Base-by-base conservation (phyloP, 2,113 vertebrate species). In the Parus major region DNA sequence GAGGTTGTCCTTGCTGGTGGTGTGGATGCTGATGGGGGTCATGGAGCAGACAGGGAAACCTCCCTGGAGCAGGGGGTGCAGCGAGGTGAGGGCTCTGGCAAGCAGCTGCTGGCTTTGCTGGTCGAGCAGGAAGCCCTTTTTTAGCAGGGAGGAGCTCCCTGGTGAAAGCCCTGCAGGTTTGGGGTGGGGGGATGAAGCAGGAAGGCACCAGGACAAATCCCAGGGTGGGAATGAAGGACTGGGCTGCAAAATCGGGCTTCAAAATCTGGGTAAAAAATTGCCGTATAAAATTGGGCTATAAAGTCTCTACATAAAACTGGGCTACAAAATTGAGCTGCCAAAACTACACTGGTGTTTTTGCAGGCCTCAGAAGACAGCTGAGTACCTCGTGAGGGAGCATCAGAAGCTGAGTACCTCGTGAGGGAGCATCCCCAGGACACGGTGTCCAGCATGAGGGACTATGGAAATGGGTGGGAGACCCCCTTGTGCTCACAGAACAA, bases 1-100 rank as follows among this genome's bases (percentile, higher is more conserved):
- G 57, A 18, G 10, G 1, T 2, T 46, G 28, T 66, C 50, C 87
- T 36, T 3, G 3, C 53, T 25, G 41, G 5, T 12, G 72, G 53
- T 6, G 1, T 8, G 55, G 16, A 7, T 29, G 53, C 27, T 1
- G 5, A 5, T 2, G 28, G 49, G 36, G 15, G 19, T 15, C 33
- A 1, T 0, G 19, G 52, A 47, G 64, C 50, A 57, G 27, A 61
- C 33, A 5, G 6, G 31, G 36, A 55, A 24, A 42, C 3, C 25
- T 28, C 25, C 72, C 36, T 0, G 5, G 73, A 46, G n/a, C 29
- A 31, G 47, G 27, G 52, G 20, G 8, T n/a, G 14, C 22, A 23
- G 35, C 36, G 24, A 82, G 64, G 3, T 0, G 27, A 68, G 69
- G 53, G n/a, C 9, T 75, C 53, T 29, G 19, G 28, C 1, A 14